Evolutionary conservation across 2,797 vertebrate genomes (phyloP).

Genomic region (Mormyrops attenuatus): DNA sequence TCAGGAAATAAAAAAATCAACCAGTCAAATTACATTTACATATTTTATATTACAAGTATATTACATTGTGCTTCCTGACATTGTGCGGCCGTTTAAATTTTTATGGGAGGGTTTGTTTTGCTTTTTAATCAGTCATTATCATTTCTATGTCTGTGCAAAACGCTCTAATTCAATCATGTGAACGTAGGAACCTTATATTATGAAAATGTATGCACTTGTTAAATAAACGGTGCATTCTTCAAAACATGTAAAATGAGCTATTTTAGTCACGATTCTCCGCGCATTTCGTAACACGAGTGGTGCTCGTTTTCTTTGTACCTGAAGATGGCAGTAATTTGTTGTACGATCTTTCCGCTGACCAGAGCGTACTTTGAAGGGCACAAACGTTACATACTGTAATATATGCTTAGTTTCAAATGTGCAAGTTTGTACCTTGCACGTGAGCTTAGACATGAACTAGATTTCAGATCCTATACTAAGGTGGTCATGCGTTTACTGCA

Average conservation of each 20-base stretch:
- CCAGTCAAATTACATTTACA: neutral
- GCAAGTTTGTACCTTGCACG: neutral
- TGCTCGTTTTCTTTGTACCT: slow-evolving; percentile 48
- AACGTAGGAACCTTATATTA: neutral
- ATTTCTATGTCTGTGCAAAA: neutral
- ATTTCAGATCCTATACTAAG: neutral
- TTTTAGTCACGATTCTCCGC: slow-evolving; percentile 50
- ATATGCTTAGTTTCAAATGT: slow-evolving; percentile 16
- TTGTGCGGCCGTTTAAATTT: neutral
- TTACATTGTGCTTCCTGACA: neutral
- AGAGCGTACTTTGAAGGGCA: slow-evolving; percentile 31
- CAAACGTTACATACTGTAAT: slow-evolving; percentile 18
- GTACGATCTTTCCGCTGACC: slow-evolving; percentile 35
- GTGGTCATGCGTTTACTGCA: neutral
- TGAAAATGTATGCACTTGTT: neutral
- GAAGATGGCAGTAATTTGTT: slow-evolving; percentile 68
- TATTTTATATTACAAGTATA: neutral
- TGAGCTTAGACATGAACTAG: neutral
- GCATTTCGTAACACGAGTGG: slow-evolving; percentile 28
- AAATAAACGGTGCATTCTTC: neutral
- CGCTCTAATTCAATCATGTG: neutral
- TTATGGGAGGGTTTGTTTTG: neutral
- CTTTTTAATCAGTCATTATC: neutral
- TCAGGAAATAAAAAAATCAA: neutral
- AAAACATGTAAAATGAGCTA: slow-evolving; percentile 15